Evolutionary conservation across 1,140 invertebrate genomes (phyloP).

Genomic region (Akabosia matsudoensis): DNA sequence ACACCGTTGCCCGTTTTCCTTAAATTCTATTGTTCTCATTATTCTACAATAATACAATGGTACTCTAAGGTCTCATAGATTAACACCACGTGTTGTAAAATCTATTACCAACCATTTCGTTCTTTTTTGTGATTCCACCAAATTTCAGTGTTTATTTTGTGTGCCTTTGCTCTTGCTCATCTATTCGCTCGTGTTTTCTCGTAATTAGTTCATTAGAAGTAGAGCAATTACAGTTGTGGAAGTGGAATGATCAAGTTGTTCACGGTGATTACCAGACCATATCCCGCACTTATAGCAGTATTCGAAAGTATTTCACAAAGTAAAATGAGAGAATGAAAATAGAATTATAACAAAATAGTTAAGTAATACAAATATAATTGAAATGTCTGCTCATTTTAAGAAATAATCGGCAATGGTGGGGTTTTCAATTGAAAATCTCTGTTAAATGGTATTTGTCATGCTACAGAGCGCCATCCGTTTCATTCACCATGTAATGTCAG

Average conservation of each 20-base stretch:
- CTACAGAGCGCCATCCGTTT: too few species aligned
- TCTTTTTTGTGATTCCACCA: background rate
- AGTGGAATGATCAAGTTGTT: background rate
- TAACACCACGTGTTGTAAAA: background rate
- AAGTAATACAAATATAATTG: too few species aligned
- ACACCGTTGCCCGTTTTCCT: background rate
- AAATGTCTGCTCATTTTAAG: too few species aligned
- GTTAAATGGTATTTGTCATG: too few species aligned
- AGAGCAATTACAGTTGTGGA: conserved; percentile 6
- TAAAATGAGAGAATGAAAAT: too few species aligned
- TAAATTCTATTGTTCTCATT: background rate
- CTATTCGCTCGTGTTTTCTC: background rate
- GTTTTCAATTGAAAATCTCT: too few species aligned
- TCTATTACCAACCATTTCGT: background rate
- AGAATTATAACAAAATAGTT: too few species aligned
- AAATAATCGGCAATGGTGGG: too few species aligned
- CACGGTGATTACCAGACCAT: background rate
- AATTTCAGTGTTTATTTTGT: background rate
- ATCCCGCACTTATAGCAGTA: too few species aligned
- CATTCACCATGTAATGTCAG: too few species aligned
- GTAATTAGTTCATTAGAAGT: conserved; percentile 20
- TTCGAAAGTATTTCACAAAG: too few species aligned
- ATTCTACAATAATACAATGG: background rate
- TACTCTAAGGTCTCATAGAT: background rate
- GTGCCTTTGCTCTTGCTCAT: background rate